Percentiles rank a stretch among this genome's conserved stretches.
Conservation (phyloP, 2,888 invertebrate species). For the Pelosia muscerda region DNA sequence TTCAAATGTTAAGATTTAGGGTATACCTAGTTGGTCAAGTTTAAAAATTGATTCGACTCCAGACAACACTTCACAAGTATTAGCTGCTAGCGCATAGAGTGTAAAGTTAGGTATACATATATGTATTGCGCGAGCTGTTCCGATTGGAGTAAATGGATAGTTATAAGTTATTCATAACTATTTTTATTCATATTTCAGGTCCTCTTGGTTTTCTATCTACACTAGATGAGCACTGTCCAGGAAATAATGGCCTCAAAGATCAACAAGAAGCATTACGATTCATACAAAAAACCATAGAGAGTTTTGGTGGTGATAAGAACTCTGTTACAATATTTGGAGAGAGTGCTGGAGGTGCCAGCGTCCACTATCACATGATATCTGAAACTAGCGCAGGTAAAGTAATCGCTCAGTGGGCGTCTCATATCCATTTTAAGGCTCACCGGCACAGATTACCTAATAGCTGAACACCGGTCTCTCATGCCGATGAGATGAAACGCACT, state of each 20-base stretch:
- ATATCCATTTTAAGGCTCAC: too few species aligned
- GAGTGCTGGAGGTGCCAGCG: constrained; percentile 90
- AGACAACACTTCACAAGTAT: too few species aligned
- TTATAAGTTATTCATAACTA: not conserved
- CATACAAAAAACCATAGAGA: constrained; percentile 87
- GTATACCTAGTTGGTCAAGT: too few species aligned
- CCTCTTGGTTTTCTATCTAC: constrained; percentile 90
- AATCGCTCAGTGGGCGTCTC: not conserved
- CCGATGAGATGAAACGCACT: too few species aligned
- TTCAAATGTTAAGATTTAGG: too few species aligned
- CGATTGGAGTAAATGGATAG: not conserved
- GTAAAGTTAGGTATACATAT: not conserved
- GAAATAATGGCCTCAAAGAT: constrained; percentile 90
- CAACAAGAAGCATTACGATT: constrained; percentile 88
- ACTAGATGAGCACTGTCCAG: constrained; percentile 88
- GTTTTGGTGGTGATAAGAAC: constrained; percentile 88
- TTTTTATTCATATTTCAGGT: constrained; percentile 64
- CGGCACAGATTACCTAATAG: too few species aligned
- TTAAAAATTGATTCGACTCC: too few species aligned
- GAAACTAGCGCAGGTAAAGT: constrained; percentile 81
- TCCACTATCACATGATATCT: constrained; percentile 90
- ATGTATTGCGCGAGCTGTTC: not conserved
- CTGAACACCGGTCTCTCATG: too few species aligned
- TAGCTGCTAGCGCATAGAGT: too few species aligned
- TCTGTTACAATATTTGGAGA: constrained; percentile 90